Base-by-base conservation (phyloP, 2,888 invertebrate species). In the Rotaria magnacalcarata region DNA sequence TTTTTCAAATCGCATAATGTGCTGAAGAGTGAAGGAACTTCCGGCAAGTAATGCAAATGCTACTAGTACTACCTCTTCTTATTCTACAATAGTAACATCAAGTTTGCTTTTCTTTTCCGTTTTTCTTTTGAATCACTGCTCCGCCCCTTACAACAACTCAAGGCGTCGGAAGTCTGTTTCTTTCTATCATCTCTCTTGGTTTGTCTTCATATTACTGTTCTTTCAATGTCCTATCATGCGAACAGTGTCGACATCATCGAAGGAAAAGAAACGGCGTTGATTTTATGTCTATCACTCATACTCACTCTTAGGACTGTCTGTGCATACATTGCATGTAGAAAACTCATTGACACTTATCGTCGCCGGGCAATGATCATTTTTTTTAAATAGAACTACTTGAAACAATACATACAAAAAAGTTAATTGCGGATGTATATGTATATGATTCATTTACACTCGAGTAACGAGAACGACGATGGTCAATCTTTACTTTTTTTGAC, bases 261-360 rank as follows among this genome's bases (percentile, higher is more conserved):
- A 34, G 34, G 34, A 34, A 67, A 67, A 67, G n/a, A 19, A 67
- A 34, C 34, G 27, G 34, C 67, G 34, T 67, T 34, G 67, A 67
- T 67, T 67, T 67, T 34, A 67, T 67, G 67, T 67, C 67, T 67
- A 67, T 67, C 67, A 67, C 67, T 67, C 67, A 16, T 67, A 34
- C 34, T 41, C 67, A 67, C 34, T 67, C 19, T 67, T 67, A 34
- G 19, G 16, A 67, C 67, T 67, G 67, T 67, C 67, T 67, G 16
- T 67, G 67, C 34, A 67, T 34, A 67, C 34, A 67, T 67, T 67
- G 67, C 34, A 67, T 67, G 67, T 34, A 67, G 34, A 67, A 67
- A 67, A 67, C 67, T 67, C 67, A 67, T 67, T 67, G 27, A 67
- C 67, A 67, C 67, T 67, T 67, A 67, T 67, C 27, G 67, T 67